Evolutionary conservation across 2,113 vertebrate genomes (phyloP).

Genomic region (Petaurus breviceps): DNA sequence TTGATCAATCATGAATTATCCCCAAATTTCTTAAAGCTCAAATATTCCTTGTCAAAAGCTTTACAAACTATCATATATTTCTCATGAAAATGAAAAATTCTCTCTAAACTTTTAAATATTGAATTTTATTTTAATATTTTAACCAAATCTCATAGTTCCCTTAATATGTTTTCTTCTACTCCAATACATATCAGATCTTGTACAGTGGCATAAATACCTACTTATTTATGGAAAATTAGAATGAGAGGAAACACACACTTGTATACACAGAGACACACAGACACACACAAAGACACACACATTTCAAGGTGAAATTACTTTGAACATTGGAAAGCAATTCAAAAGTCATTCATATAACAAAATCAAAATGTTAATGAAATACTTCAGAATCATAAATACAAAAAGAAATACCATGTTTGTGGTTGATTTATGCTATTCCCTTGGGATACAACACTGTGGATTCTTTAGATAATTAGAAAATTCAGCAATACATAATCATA

Average conservation of each 20-base stretch:
- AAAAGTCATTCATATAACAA: not conserved
- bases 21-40: conserved; percentile 32
- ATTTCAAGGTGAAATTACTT: not conserved
- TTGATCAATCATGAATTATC: not conserved
- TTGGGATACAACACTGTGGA: not conserved
- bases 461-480: not conserved
- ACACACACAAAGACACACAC: not conserved
- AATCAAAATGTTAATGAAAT: conserved; percentile 12
- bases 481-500: not conserved
- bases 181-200: conserved; percentile 54
- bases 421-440: not conserved
- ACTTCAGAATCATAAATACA: not conserved
- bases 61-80: conserved; percentile 34
- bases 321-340: not conserved
- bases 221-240: conserved; percentile 37
- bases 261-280: too few species aligned
- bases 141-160: conserved; percentile 59
- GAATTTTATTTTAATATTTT: conserved; percentile 59
- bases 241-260: not conserved
- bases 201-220: conserved; percentile 31
- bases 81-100: conserved; percentile 57
- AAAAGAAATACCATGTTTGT: conserved; percentile 7
- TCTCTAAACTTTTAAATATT: conserved; percentile 60
- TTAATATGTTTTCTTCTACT: conserved; percentile 63
- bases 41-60: not conserved